Base-by-base conservation (phyloP, 2,888 invertebrate genomes). In the Camptogramma bilineatum region DNA sequence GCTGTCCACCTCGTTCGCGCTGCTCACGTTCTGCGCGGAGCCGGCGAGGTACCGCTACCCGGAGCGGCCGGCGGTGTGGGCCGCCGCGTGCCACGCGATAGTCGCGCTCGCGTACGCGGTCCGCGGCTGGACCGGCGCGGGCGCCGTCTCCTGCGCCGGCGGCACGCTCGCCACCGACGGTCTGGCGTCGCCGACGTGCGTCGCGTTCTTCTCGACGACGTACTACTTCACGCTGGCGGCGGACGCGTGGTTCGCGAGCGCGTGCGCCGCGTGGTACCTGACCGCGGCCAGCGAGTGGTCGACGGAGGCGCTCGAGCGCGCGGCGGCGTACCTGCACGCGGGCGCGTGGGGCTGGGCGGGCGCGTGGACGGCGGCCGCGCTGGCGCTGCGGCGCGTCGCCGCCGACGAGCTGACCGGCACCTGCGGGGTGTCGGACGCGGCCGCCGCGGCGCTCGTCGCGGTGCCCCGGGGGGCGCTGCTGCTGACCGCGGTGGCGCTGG, bases 261-360 rank as follows among this genome's bases (percentile, higher is more conserved):
- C 98, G 56, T 96, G 97, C 67, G 94, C 97, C 53, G 97, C 98
- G 62, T 98, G 98, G 97, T 97, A 97, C 81, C 94, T 98, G 53
- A 97, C 97, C 4, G 97, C 98, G 0, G 97, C 97, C 50, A 96
- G 97, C 82, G 97, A 98, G 82, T 98, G 98, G 98, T 97, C 97
- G 24, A 97, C 97, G 63, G 98, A 98, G 87, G 97, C 98, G 1
- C 94, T 98, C 57, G 97, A 97, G 85, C 95, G 96, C 53, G 96
- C 97, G 28, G 96, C 97, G 0, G 96, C 97, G 17, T 96, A 97
- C 77, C 95, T 98, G 71, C 98, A 98, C 87, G 95, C 97, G 1
- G 95, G 96, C 0, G 96, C 98, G 1, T 98, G 98, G 98, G 97
- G 97, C 64, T 95, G 97, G 75, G 97, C 98, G 0, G 96, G 97